Percentiles rank a stretch among this genome's conserved stretches.
phyloP scores from a whole-genome alignment of 2,797 vertebrate species.

The Glossophaga mutica region DNA sequence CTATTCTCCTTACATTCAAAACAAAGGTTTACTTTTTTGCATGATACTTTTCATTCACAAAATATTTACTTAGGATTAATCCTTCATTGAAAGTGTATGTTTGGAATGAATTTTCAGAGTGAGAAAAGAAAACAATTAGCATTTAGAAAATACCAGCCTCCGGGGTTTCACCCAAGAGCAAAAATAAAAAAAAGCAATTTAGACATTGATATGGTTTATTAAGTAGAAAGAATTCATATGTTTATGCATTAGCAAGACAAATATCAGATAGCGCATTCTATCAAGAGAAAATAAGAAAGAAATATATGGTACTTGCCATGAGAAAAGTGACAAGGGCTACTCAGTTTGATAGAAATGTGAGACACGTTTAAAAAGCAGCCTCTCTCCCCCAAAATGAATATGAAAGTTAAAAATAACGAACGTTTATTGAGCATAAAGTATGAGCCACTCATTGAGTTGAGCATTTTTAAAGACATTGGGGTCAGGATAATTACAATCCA shows the following conservation, averaged over 20 bases:
- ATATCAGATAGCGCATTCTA: not conserved
- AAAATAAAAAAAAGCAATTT: constrained; percentile 43
- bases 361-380: not conserved
- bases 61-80: constrained; percentile 72
- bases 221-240: constrained; percentile 48
- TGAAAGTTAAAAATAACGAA: constrained; percentile 2
- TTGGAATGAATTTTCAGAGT: constrained; percentile 60
- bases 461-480: not conserved
- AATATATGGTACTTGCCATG: not conserved
- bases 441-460: not conserved
- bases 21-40: constrained; percentile 52
- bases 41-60: constrained; percentile 61
- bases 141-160: constrained; percentile 71
- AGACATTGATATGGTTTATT: constrained; percentile 63
- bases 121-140: constrained; percentile 70
- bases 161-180: constrained; percentile 62
- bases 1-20: constrained; percentile 46
- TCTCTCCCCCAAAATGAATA: not conserved
- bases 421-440: not conserved
- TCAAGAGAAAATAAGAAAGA: not conserved
- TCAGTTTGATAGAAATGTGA: not conserved
- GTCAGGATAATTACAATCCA: not conserved
- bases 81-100: constrained; percentile 41
- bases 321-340: not conserved
- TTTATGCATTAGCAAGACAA: constrained; percentile 20